Percentiles rank a stretch among this genome's conserved stretches.
Evolutionary conservation across 2,113 vertebrate genomes (phyloP).

Genomic region (Bubo bubo): DNA sequence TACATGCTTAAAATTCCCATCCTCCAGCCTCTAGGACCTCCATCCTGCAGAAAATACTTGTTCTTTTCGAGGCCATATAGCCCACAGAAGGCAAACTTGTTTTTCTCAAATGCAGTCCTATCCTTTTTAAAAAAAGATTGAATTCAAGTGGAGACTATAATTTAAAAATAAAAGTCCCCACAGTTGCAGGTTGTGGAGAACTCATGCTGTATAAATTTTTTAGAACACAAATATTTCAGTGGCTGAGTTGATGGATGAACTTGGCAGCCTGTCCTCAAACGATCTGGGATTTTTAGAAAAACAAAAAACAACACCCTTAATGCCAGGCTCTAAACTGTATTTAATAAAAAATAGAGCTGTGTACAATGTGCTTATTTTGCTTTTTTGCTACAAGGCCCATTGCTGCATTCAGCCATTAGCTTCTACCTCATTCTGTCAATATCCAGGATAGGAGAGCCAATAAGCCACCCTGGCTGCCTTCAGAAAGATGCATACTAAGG

Average conservation of each 20-base stretch:
- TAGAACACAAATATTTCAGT: conserved; percentile 48
- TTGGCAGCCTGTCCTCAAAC: conserved; percentile 62
- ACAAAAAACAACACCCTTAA: conserved; percentile 48
- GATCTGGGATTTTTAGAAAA: conserved; percentile 63
- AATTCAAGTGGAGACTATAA: conserved; percentile 3
- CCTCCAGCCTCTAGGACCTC: neutral
- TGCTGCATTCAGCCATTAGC: conserved; percentile 36
- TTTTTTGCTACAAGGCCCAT: neutral
- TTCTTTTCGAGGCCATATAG: neutral
- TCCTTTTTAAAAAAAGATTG: neutral
- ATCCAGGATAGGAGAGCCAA: neutral
- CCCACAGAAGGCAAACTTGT: neutral
- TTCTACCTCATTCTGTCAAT: conserved; percentile 52
- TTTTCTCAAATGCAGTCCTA: neutral
- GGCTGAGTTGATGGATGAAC: conserved; percentile 62
- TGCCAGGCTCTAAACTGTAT: conserved; percentile 47
- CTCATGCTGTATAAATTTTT: conserved; percentile 58
- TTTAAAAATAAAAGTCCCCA: conserved; percentile 53
- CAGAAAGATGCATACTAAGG: neutral
- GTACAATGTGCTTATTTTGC: conserved; percentile 56
- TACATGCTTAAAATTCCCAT: neutral
- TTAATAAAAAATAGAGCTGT: conserved; percentile 60
- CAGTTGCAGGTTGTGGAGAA: conserved; percentile 36
- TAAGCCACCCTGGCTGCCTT: neutral
- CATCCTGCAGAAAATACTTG: neutral